Base-by-base conservation (phyloP, 1,140 invertebrate species). In the Aphis gossypii region DNA sequence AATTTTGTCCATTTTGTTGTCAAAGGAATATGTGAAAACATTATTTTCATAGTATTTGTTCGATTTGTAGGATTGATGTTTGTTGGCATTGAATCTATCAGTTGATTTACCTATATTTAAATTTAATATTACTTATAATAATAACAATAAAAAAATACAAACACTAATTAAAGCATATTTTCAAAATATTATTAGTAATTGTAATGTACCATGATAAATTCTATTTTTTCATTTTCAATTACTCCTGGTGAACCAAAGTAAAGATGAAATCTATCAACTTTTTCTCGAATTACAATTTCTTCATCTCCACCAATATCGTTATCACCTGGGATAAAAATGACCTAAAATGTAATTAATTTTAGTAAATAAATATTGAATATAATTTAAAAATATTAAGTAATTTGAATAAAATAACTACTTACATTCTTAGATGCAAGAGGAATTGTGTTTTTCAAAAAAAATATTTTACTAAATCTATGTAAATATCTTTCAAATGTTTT, bases 301-400 rank as follows among this genome's bases (percentile, higher is more conserved):
- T 93, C 54, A 95, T 99, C 98, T 46, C 98, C 98, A 44, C 98
- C 98, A 94, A 99, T 98, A 95, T 99, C 98, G 96, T 99, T 99
- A 95, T 99, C 98, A 38, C 98, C 98, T 68, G 98, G 98, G 94
- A 99, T 95, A 96, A 97, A 98, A 93, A 99, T 96, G 95, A 97
- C 97, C 98, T 98, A 86, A 96, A 96, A 18, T 48, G 3, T 18
- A 76, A 38, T 83, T 44, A 30, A 48, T 87, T 41, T 87, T 92
- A 44, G 89, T 35, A 60, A 8, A 94, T 35, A 93, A 6, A 7
- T n/a, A 86, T 54, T 60, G 23, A 25, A 56, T 83, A 54, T n/a
- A 94, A 89, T 90, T 20, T 38, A 48, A 90, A 83, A 41, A 51
- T 30, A n/a, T 56, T 94, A 20, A 90, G 60, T 86, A 1, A 44